A percentile compares a stretch with the other conserved stretches of the same genome.
Evolutionary conservation across 1,140 invertebrate species (phyloP).

Genomic region (Dinoponera quadriceps): DNA sequence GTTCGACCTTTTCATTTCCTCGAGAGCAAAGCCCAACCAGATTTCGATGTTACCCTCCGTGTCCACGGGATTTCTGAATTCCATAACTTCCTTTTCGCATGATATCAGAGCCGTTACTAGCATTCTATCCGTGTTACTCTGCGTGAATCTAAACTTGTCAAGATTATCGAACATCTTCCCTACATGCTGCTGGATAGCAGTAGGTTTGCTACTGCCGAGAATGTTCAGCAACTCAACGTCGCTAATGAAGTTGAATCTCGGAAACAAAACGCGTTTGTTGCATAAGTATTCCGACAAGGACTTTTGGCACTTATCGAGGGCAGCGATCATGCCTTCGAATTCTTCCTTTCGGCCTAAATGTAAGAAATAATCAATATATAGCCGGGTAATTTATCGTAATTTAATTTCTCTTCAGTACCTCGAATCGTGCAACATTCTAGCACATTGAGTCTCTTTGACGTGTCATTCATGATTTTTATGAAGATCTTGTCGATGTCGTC

Average conservation of each 20-base stretch:
- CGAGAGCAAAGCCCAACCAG: slow-evolving; percentile 95
- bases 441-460: slow-evolving; percentile 91
- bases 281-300: slow-evolving; percentile 96
- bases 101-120: slow-evolving; percentile 93
- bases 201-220: slow-evolving; percentile 92
- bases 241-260: slow-evolving; percentile 96
- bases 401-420: slow-evolving; percentile 75
- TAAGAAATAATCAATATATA: neutral
- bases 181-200: slow-evolving; percentile 95
- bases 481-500: slow-evolving; percentile 94
- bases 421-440: slow-evolving; percentile 90
- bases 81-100: slow-evolving; percentile 94
- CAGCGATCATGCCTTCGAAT: slow-evolving; percentile 90
- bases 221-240: slow-evolving; percentile 96
- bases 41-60: slow-evolving; percentile 92
- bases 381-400: slow-evolving; percentile 19
- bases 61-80: slow-evolving; percentile 88
- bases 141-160: slow-evolving; percentile 89
- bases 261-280: slow-evolving; percentile 94
- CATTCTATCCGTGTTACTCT: slow-evolving; percentile 87
- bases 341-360: slow-evolving; percentile 89
- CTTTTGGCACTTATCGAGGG: slow-evolving; percentile 95
- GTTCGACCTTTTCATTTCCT: slow-evolving; percentile 94
- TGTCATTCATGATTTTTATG: slow-evolving; percentile 93
- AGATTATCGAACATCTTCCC: slow-evolving; percentile 98